Conservation (phyloP, 23 tunicate genomes). For the Trididemnum miniatum region DNA sequence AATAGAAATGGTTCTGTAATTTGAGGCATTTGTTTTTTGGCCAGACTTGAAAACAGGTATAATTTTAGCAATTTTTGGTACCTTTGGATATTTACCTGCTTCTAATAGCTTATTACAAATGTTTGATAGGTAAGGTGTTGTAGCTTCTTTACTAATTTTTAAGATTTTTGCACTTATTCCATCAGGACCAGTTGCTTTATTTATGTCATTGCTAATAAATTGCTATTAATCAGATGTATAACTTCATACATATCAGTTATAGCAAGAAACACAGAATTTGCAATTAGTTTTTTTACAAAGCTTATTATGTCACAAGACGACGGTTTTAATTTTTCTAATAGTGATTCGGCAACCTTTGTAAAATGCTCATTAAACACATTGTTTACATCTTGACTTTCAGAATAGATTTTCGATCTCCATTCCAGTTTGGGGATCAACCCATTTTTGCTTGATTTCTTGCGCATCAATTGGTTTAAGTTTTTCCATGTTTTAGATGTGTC, state of each 20-base stretch:
- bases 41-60: not conserved
- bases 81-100: not conserved
- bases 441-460: not conserved
- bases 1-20: not conserved
- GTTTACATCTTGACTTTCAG: not conserved
- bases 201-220: not conserved
- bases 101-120: not conserved
- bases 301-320: not conserved
- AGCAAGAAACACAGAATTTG: not conserved
- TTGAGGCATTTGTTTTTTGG: not conserved
- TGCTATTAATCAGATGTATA: not conserved
- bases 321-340: not conserved
- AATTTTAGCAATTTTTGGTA: not conserved
- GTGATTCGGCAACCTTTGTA: not conserved
- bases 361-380: not conserved
- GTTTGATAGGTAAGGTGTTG: not conserved
- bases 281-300: not conserved
- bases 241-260: not conserved
- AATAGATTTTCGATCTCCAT: not conserved
- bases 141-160: not conserved
- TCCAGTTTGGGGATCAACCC: not conserved
- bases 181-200: not conserved
- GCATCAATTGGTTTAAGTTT: not conserved
- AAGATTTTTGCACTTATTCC: not conserved
- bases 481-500: not conserved